phyloP scores from a whole-genome alignment of 2,797 vertebrate species.

The Kryptopterus vitreolus region DNA sequence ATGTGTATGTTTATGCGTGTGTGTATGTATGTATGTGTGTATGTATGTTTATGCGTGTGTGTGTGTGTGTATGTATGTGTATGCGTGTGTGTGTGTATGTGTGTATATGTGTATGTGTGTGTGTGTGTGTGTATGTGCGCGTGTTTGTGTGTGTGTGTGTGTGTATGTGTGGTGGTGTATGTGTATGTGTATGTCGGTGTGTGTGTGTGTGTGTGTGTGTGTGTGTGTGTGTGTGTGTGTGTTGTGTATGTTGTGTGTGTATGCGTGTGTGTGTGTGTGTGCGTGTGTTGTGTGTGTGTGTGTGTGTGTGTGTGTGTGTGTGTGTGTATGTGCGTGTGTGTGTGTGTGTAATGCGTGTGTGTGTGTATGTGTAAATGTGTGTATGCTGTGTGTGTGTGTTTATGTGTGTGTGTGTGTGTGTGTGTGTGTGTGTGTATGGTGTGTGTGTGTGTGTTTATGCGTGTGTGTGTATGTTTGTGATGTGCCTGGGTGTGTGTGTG shows the following conservation, averaged over 20 bases:
- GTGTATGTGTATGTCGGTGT: too few relatives aligned
- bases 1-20: neutral
- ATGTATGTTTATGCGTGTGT: too few relatives aligned
- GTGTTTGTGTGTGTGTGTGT: neutral
- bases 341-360: neutral
- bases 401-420: constrained; percentile 17
- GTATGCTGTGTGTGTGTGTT: neutral
- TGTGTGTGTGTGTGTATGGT: constrained; percentile 71
- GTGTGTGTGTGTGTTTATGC: neutral
- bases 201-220: constrained; percentile 67
- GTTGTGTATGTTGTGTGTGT: neutral
- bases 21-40: neutral
- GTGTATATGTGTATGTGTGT: neutral
- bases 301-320: constrained; percentile 66
- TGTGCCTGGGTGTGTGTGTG: neutral
- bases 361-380: neutral
- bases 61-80: neutral
- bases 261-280: neutral
- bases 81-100: neutral
- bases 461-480: neutral
- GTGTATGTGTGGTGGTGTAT: too few relatives aligned
- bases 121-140: too few relatives aligned
- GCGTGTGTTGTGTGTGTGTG: constrained; percentile 8
- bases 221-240: neutral
- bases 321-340: neutral